Conservation (phyloP, 2,113 vertebrate genomes). For the Athene noctua region DNA sequence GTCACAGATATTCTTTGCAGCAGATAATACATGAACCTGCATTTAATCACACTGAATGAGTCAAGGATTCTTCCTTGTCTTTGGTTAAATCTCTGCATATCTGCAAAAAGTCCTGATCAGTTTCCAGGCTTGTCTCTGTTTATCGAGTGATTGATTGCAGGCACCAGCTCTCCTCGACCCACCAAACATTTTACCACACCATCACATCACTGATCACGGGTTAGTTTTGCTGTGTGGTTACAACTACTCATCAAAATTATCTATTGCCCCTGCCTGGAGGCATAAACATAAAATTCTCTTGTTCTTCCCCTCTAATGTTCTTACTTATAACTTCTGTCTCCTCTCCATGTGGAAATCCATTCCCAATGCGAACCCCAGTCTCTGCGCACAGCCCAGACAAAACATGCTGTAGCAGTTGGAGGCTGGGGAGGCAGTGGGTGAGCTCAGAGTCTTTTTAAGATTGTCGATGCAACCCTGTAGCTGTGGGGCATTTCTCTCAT, state of each 20-base stretch:
- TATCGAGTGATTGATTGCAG: constrained; percentile 31
- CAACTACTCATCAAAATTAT: constrained; percentile 20
- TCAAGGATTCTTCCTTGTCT: constrained; percentile 14
- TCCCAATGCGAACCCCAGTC: too few species aligned
- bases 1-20: constrained; percentile 3
- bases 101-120: neutral
- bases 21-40: constrained; percentile 25
- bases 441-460: neutral
- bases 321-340: neutral
- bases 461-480: neutral
- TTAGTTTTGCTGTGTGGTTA: neutral
- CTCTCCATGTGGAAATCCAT: neutral
- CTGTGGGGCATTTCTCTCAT: neutral
- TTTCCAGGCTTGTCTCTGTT: neutral
- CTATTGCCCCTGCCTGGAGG: neutral
- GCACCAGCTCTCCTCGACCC: neutral
- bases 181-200: neutral
- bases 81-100: constrained; percentile 30
- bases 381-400: neutral
- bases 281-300: neutral
- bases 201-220: neutral
- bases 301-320: neutral
- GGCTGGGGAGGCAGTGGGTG: neutral
- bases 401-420: neutral
- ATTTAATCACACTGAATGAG: neutral